These are phyloP conservation scores for Pachyramphus minor DNA, from an alignment of 2,113 vertebrate genomes.

Conservation along the genomic window DNA sequence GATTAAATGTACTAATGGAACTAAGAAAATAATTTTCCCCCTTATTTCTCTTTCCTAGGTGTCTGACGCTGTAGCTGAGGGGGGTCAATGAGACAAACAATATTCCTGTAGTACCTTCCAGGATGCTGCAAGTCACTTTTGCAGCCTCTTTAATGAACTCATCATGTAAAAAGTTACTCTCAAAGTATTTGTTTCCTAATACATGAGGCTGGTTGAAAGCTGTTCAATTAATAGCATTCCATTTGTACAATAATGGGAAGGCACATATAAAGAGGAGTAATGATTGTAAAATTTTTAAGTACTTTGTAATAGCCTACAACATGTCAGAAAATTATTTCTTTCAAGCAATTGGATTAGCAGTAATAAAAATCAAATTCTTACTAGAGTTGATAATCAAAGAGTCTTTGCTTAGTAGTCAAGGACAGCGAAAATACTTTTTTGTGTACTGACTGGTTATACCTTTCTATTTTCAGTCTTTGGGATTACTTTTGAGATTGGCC, in stretches of 20 bases:
- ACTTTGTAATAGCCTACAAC: background rate
- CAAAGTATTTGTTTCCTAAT: background rate
- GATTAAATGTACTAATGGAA: background rate
- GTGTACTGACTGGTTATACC: background rate
- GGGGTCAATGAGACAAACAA: background rate
- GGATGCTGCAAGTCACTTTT: background rate
- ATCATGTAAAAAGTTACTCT: background rate
- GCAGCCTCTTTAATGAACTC: background rate
- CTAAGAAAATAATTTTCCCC: background rate
- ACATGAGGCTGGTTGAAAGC: background rate
- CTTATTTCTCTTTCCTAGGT: background rate
- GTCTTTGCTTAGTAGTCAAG: background rate
- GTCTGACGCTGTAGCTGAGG: background rate
- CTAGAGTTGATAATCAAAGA: background rate
- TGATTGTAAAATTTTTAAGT: background rate
- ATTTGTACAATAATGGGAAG: background rate
- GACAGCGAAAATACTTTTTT: background rate
- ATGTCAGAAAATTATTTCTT: background rate
- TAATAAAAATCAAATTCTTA: background rate
- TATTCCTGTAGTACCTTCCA: background rate
- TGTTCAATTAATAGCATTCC: background rate
- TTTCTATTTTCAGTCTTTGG: background rate
- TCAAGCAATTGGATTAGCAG: background rate
- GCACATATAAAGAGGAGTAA: background rate
- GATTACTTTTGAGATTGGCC: conserved; percentile 18